Evolutionary conservation across 2,797 vertebrate genomes (phyloP).

Genomic region (Rousettus madagascariensis): DNA sequence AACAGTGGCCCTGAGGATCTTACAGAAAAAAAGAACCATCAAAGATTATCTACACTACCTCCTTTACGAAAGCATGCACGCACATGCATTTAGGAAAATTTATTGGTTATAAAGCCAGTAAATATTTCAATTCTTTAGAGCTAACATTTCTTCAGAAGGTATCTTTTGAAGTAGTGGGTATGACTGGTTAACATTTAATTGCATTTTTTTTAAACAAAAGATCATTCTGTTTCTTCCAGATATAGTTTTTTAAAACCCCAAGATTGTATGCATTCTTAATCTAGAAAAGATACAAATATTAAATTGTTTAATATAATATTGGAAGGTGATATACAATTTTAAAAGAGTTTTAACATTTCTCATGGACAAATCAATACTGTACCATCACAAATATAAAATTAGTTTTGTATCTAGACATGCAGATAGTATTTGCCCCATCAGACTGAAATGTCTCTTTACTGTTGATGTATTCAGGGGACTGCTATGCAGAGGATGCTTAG

Average conservation of each 20-base stretch:
- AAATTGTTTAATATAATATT: background rate
- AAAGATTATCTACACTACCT: slow-evolving; percentile 52
- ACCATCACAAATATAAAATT: background rate
- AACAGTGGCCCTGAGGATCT: slow-evolving; percentile 61
- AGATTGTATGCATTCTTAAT: background rate
- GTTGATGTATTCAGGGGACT: background rate
- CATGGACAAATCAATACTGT: background rate
- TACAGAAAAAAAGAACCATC: slow-evolving; percentile 26
- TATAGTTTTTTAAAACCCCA: background rate
- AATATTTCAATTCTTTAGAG: slow-evolving; percentile 50
- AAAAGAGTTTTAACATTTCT: background rate
- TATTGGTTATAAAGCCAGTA: slow-evolving; percentile 55
- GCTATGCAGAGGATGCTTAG: background rate
- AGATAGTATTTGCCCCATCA: background rate
- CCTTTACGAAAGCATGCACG: slow-evolving; percentile 47
- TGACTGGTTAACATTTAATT: slow-evolving; percentile 26
- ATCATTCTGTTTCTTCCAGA: background rate
- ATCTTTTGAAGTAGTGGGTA: background rate
- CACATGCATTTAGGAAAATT: slow-evolving; percentile 34
- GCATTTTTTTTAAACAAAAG: slow-evolving; percentile 21
- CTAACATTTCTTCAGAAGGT: slow-evolving; percentile 47
- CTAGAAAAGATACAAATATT: slow-evolving; percentile 32
- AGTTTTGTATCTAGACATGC: background rate
- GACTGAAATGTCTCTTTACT: background rate
- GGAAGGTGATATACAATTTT: background rate